A percentile compares a stretch with the other conserved stretches of the same genome.
These are phyloP conservation scores for Canis aureus DNA, from an alignment of 2,113 vertebrate genomes.

Conservation along the genomic window DNA sequence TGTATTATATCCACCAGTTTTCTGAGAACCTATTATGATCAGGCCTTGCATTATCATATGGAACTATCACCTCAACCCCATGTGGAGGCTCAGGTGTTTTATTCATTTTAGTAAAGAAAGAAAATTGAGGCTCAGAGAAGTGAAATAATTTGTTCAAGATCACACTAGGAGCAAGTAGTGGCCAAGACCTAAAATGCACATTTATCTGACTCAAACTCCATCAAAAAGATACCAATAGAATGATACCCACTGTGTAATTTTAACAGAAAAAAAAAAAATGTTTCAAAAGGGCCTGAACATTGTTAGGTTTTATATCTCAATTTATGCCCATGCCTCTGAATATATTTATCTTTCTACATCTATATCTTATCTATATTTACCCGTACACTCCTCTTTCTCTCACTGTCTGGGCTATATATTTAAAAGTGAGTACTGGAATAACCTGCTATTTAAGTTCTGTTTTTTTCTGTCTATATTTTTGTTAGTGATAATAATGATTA, in stretches of 20 bases:
- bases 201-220: neutral
- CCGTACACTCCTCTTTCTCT: accelerated
- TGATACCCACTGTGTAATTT: neutral
- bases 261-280: neutral
- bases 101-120: neutral
- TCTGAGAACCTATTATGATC: neutral
- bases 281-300: neutral
- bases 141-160: neutral
- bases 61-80: neutral
- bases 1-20: neutral
- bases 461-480: neutral
- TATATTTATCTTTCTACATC: neutral
- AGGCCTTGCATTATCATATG: neutral
- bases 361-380: neutral
- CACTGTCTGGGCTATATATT: neutral
- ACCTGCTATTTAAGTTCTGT: neutral
- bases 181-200: neutral
- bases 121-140: neutral
- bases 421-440: neutral
- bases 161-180: neutral
- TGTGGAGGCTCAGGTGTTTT: neutral
- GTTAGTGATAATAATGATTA: neutral
- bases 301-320: neutral
- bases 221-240: neutral
- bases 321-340: neutral